phyloP scores from a whole-genome alignment of 2,888 invertebrate species.

The Drosophila ustulata region DNA sequence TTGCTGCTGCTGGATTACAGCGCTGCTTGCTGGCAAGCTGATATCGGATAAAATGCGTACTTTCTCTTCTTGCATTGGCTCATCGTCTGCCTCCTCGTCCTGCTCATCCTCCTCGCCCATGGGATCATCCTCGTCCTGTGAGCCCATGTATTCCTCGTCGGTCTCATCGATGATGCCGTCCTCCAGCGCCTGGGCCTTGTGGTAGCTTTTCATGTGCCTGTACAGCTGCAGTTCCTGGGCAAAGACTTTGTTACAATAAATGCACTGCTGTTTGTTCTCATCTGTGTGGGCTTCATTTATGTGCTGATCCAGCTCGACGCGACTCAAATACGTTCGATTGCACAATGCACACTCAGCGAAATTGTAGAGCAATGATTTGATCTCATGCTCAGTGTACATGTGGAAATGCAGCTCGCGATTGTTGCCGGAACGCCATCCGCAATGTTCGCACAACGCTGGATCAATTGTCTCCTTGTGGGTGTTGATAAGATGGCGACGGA shows the following conservation, averaged over 20 bases:
- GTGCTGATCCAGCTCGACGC: conserved; percentile 90
- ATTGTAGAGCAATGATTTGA: conserved; percentile 89
- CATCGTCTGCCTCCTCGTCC: conserved; percentile 82
- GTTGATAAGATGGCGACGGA: conserved; percentile 92
- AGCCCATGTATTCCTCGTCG: conserved; percentile 85
- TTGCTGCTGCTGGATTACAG: conserved; percentile 54
- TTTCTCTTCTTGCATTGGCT: conserved; percentile 78
- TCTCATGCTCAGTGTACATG: conserved; percentile 91
- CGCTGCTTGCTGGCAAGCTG: conserved; percentile 78
- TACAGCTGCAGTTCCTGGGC: conserved; percentile 89
- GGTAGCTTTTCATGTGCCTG: conserved; percentile 89
- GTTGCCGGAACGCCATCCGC: conserved; percentile 91
- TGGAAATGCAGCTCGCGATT: conserved; percentile 92
- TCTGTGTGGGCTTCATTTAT: conserved; percentile 86
- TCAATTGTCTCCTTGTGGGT: conserved; percentile 92
- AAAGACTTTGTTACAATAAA: conserved; percentile 91
- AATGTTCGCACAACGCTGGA: conserved; percentile 92
- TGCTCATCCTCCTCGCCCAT: conserved; percentile 68
- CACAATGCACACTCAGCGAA: conserved; percentile 93
- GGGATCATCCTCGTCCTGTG: conserved; percentile 76
- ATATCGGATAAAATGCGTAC: conserved; percentile 86
- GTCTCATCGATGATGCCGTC: conserved; percentile 88
- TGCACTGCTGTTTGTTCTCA: conserved; percentile 87
- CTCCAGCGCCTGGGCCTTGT: conserved; percentile 88
- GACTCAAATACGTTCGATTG: conserved; percentile 90